Percentiles rank a stretch among this genome's conserved stretches.
Evolutionary conservation across 1,140 invertebrate species (phyloP).

Genomic region (Delia radicum): DNA sequence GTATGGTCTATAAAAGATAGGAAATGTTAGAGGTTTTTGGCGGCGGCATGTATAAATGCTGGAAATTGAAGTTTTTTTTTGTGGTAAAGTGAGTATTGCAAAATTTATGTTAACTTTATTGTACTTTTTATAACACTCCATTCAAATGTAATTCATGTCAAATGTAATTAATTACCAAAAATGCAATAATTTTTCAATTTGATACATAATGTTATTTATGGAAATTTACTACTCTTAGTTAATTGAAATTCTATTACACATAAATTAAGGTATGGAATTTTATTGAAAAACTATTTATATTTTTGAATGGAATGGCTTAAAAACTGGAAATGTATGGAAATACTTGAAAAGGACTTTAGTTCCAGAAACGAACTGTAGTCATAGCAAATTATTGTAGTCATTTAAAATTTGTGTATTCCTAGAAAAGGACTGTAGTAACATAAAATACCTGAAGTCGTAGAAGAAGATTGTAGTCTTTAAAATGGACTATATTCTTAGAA

Average conservation of each 20-base stretch:
- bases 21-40: neutral
- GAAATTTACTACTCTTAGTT: neutral
- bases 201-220: neutral
- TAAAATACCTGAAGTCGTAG: too few species aligned
- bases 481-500: too few species aligned
- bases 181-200: slow-evolving; percentile 5
- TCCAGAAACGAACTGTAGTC: too few species aligned
- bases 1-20: neutral
- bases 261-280: too few species aligned
- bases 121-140: neutral
- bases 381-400: too few species aligned
- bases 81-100: neutral
- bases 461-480: too few species aligned
- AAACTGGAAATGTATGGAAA: too few species aligned
- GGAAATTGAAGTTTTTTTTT: neutral
- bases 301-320: too few species aligned
- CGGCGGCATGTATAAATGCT: neutral
- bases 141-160: neutral
- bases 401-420: too few species aligned
- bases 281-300: too few species aligned
- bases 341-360: too few species aligned
- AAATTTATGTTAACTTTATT: neutral
- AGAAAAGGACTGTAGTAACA: too few species aligned
- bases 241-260: slow-evolving; percentile 5
- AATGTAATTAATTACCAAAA: neutral